These are phyloP conservation scores for Thunnus albacares DNA, from an alignment of 2,797 vertebrate genomes.

Conservation along the genomic window DNA sequence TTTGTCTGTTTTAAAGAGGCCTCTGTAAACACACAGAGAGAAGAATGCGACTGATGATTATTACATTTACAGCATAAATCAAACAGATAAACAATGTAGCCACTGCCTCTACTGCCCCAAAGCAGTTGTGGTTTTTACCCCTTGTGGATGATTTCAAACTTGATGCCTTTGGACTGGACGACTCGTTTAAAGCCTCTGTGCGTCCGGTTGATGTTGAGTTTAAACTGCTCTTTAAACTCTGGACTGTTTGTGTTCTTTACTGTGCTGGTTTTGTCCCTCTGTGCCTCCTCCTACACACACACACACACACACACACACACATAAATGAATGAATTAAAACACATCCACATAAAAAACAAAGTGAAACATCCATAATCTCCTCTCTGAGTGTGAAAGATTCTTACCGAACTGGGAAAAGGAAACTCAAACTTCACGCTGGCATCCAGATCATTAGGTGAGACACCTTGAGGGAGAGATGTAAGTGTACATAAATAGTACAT, in stretches of 20 bases:
- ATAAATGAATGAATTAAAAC: conserved; percentile 23
- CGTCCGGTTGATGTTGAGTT: conserved; percentile 88
- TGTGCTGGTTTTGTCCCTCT: conserved; percentile 91
- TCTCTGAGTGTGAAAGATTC: conserved; percentile 30
- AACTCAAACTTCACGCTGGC: conserved; percentile 94
- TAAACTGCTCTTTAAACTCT: conserved; percentile 94
- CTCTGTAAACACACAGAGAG: conserved; percentile 74
- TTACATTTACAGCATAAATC: neutral
- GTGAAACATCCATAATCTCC: neutral
- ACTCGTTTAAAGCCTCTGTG: conserved; percentile 91
- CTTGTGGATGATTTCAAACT: conserved; percentile 93
- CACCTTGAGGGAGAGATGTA: conserved; percentile 78
- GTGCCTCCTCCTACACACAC: conserved; percentile 90
- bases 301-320: conserved; percentile 32
- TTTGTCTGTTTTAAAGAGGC: conserved; percentile 92
- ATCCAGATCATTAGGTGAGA: conserved; percentile 90
- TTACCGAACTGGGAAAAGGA: conserved; percentile 91
- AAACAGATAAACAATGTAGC: neutral
- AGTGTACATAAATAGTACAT: neutral
- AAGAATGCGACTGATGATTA: conserved; percentile 10
- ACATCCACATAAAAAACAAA: conserved; percentile 13
- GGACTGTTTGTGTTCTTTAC: conserved; percentile 89
- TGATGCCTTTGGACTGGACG: conserved; percentile 92
- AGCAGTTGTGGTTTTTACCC: conserved; percentile 82
- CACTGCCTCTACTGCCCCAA: neutral